These are phyloP conservation scores for Cremastinae sp. DNA, from an alignment of 2,888 invertebrate genomes.

Conservation along the genomic window DNA sequence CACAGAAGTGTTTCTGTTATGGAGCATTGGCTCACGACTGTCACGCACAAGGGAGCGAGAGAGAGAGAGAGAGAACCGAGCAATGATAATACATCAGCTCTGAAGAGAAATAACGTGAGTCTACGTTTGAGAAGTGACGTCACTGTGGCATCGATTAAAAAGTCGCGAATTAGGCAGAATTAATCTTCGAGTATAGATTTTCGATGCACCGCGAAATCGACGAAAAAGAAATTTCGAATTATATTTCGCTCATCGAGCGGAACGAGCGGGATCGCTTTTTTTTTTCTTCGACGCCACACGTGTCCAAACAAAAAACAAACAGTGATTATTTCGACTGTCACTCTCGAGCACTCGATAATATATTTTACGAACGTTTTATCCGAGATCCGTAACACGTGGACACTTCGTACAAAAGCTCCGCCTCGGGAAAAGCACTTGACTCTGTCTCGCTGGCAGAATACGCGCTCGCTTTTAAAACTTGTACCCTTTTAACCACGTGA, in stretches of 20 bases:
- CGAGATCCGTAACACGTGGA: conserved; percentile 29
- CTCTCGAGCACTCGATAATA: conserved; percentile 2
- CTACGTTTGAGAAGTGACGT: conserved; percentile 27
- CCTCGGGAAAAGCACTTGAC: conserved; percentile 28
- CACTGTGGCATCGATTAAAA: conserved; percentile 44
- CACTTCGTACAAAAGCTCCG: conserved; percentile 14
- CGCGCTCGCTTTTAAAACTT: conserved; percentile 16
- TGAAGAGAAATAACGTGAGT: conserved; percentile 8
- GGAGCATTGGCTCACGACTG: conserved; percentile 18
- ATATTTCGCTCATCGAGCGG: neutral
- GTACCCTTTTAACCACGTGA: conserved; percentile 22
- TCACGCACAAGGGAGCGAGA: conserved; percentile 19
- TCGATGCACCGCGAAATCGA: conserved; percentile 18
- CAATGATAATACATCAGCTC: conserved; percentile 28
- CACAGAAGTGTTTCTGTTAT: neutral
- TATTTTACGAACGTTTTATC: neutral
- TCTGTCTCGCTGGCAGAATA: conserved; percentile 28
- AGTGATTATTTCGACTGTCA: neutral
- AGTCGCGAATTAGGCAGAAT: conserved; percentile 37
- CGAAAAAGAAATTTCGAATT: conserved; percentile 10
- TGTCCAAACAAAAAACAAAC: conserved; percentile 4
- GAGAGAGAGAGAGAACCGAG: conserved; percentile 25
- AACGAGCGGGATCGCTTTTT: neutral
- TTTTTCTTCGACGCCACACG: neutral
- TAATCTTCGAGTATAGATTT: conserved; percentile 16